Conservation (phyloP, 2,797 vertebrate species). For the Huso huso region DNA sequence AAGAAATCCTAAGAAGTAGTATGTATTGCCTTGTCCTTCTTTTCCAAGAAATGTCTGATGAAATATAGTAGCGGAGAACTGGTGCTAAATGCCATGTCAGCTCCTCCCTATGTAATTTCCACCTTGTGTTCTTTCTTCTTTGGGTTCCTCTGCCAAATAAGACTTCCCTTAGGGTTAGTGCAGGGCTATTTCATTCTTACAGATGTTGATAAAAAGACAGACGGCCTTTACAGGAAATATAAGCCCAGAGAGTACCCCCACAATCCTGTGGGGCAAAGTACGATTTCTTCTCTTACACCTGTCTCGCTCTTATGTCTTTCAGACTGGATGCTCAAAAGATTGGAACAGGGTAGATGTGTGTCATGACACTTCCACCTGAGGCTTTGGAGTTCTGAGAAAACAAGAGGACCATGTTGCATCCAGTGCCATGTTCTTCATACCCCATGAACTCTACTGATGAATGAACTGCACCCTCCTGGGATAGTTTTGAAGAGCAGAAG, state of each 20-base stretch:
- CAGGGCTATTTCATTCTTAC: neutral
- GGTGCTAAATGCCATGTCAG: too few relatives aligned
- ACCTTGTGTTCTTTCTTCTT: too few relatives aligned
- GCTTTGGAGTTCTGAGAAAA: neutral
- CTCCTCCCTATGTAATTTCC: too few relatives aligned
- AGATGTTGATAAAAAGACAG: slow-evolving; percentile 3
- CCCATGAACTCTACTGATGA: neutral
- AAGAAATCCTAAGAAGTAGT: too few relatives aligned
- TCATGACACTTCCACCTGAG: neutral
- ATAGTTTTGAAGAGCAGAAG: slow-evolving; percentile 1
- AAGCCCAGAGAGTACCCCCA: neutral
- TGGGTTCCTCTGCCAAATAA: neutral
- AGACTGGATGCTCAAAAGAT: neutral
- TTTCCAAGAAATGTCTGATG: too few relatives aligned
- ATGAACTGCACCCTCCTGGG: neutral
- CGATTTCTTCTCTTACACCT: neutral
- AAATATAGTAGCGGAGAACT: too few relatives aligned
- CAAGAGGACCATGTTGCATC: neutral
- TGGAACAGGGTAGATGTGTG: neutral
- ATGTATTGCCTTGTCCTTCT: too few relatives aligned
- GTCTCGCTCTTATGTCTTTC: neutral
- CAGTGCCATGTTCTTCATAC: neutral
- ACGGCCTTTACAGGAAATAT: neutral
- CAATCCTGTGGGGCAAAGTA: neutral
- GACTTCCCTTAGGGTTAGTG: neutral